These are phyloP conservation scores for Actinemys pallida DNA, from an alignment of 2,113 vertebrate species.

Conservation along the genomic window DNA sequence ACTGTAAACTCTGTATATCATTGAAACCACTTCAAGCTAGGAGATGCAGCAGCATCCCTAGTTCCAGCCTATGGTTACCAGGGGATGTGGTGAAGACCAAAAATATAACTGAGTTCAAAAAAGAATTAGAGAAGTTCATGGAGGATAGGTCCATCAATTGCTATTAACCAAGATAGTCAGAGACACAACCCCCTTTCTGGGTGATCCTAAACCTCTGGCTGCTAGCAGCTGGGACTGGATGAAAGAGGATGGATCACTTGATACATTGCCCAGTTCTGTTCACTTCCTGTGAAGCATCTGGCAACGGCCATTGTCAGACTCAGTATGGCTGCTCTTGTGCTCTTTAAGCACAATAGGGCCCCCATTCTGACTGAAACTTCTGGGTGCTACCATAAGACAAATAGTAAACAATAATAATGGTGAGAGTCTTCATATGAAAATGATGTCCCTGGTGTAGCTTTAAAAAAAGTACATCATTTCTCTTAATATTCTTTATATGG, in stretches of 20 bases:
- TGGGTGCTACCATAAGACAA: neutral
- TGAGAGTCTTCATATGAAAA: neutral
- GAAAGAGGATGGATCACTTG: neutral
- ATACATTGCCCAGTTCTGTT: neutral
- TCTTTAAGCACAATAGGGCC: neutral
- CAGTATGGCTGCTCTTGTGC: neutral
- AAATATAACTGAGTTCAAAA: neutral
- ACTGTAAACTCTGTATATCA: too few species aligned
- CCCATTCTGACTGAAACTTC: neutral
- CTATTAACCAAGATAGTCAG: neutral
- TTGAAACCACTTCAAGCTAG: too few species aligned
- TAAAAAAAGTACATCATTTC: slow-evolving; percentile 33
- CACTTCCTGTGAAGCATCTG: neutral
- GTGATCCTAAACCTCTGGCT: neutral
- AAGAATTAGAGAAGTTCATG: neutral
- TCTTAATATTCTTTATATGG: neutral
- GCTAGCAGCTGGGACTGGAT: neutral
- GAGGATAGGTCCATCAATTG: neutral
- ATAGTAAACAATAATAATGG: neutral
- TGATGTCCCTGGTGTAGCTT: neutral
- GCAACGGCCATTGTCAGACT: neutral
- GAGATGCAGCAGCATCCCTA: too few species aligned
- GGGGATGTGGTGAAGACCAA: neutral
- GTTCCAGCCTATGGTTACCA: neutral
- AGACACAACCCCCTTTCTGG: neutral